Evolutionary conservation across 2,888 invertebrate genomes (phyloP).

Genomic region (Drosophila flavopinicola): DNA sequence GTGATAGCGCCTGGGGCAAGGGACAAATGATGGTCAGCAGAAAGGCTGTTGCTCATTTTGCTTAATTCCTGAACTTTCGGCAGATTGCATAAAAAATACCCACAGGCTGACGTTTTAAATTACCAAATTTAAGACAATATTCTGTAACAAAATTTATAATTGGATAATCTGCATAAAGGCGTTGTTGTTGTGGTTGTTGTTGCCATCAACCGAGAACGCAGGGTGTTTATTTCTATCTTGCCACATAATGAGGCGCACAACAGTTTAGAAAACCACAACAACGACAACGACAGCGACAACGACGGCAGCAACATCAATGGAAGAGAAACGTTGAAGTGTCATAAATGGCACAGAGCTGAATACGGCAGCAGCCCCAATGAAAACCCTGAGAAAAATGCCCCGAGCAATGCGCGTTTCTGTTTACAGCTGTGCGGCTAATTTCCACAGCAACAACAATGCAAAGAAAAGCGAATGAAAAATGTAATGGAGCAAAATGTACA

Average conservation of each 20-base stretch:
- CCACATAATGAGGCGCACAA: constrained; percentile 63
- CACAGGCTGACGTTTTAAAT: background rate
- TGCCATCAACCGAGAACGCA: constrained; percentile 13
- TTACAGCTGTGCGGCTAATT: constrained; percentile 66
- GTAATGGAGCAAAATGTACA: constrained; percentile 39
- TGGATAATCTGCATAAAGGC: constrained; percentile 50
- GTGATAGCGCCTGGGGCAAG: constrained; percentile 9
- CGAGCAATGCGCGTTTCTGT: constrained; percentile 60
- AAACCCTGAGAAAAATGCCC: constrained; percentile 43
- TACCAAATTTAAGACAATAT: constrained; percentile 14
- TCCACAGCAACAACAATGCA: constrained; percentile 34
- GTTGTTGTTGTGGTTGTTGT: background rate
- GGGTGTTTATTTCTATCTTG: constrained; percentile 41
- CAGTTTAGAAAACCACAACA: constrained; percentile 48
- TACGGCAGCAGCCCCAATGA: constrained; percentile 26
- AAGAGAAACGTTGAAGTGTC: constrained; percentile 61
- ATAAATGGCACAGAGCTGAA: constrained; percentile 58
- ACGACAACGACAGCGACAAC: constrained; percentile 41
- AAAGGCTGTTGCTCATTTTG: background rate
- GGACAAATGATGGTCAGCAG: constrained; percentile 1
- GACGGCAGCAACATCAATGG: constrained; percentile 14
- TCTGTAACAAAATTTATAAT: constrained; percentile 55
- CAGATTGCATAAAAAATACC: constrained; percentile 7
- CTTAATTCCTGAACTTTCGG: constrained; percentile 1
- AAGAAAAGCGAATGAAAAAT: constrained; percentile 26